These are phyloP conservation scores for Onychomys arenicola DNA, from an alignment of 2,797 vertebrate species.

Conservation along the genomic window DNA sequence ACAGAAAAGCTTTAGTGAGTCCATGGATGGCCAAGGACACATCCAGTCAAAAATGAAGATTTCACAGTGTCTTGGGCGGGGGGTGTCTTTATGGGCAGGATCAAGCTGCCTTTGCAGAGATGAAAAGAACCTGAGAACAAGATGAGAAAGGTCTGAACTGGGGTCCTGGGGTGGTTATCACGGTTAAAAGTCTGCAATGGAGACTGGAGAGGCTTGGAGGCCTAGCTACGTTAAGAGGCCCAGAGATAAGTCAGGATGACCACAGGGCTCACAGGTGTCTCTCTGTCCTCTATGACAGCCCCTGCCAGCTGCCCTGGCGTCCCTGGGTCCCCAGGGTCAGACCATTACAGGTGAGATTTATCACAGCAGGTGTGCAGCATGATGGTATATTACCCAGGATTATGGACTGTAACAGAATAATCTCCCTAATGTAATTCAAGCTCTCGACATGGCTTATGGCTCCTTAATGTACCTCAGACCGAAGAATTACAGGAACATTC, in stretches of 20 bases:
- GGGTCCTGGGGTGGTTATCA: neutral
- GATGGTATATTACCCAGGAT: conserved; percentile 93
- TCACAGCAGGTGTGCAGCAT: conserved; percentile 89
- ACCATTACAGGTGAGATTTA: conserved; percentile 90
- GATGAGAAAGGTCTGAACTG: neutral
- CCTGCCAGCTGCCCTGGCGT: conserved; percentile 68
- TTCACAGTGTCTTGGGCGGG: fast-evolving
- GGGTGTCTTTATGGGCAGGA: too few species aligned
- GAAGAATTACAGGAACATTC: conserved; percentile 93
- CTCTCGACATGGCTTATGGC: conserved; percentile 97
- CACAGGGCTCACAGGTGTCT: neutral
- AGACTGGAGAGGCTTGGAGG: neutral
- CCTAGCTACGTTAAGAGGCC: neutral
- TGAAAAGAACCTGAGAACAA: neutral
- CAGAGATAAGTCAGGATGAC: neutral
- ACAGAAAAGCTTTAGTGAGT: neutral
- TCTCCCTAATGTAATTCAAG: conserved; percentile 99
- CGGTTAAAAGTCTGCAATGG: neutral
- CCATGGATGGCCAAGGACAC: neutral
- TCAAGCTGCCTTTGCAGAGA: neutral
- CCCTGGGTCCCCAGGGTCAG: conserved; percentile 85
- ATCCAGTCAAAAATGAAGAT: neutral
- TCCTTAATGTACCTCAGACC: conserved; percentile 99
- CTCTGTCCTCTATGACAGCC: neutral
- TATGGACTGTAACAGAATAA: conserved; percentile 99